Conservation (phyloP, 2,888 invertebrate genomes). For the Tigriopus californicus region DNA sequence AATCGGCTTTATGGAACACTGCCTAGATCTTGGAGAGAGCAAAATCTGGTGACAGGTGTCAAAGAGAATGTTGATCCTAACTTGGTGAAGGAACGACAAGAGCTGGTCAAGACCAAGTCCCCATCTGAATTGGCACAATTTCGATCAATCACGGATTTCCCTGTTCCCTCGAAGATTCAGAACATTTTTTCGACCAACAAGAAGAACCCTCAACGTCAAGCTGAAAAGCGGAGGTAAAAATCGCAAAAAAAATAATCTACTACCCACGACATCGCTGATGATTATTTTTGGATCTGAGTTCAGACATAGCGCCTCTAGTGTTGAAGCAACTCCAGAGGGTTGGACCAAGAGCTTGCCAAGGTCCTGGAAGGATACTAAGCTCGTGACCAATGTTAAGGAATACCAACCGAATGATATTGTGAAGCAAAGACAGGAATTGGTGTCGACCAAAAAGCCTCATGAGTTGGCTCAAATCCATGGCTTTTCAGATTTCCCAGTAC, state of each 20-base stretch:
- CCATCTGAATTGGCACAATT: slow-evolving; percentile 7
- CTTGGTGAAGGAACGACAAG: background rate
- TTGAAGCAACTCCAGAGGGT: background rate
- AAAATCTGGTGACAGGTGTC: background rate
- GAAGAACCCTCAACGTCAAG: background rate
- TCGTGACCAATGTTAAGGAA: background rate
- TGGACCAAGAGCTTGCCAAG: background rate
- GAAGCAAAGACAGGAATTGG: background rate
- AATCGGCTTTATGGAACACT: slow-evolving; percentile 3
- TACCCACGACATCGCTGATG: background rate
- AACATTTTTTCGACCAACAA: background rate
- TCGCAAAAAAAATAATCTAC: background rate
- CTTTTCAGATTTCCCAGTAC: slow-evolving; percentile 2
- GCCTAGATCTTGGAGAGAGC: slow-evolving; percentile 9
- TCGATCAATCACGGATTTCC: slow-evolving; percentile 9
- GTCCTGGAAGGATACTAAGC: background rate
- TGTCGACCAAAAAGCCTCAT: background rate
- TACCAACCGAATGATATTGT: background rate
- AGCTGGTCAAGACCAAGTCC: background rate
- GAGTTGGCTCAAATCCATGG: slow-evolving; percentile 1
- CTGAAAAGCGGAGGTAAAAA: background rate
- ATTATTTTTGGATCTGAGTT: background rate
- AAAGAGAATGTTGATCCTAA: background rate
- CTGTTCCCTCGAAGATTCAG: slow-evolving; percentile 8
- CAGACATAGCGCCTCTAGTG: background rate